phyloP scores from a whole-genome alignment of 2,797 vertebrate genomes.

The Perodicticus potto region DNA sequence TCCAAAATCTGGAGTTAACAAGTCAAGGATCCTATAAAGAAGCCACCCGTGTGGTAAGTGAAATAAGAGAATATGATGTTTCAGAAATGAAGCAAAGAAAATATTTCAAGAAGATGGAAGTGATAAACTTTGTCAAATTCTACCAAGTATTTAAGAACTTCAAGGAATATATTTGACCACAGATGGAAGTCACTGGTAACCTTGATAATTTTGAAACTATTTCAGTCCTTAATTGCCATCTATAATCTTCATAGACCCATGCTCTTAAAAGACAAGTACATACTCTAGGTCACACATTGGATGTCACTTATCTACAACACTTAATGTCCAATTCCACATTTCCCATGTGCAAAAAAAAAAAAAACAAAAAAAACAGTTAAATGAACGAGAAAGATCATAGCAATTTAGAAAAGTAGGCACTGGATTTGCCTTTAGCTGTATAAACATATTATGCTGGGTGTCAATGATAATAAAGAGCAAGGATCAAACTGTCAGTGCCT shows the following conservation, averaged over 20 bases:
- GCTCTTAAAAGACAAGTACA: neutral
- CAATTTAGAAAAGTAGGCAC: neutral
- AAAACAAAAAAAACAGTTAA: neutral
- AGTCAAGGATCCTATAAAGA: neutral
- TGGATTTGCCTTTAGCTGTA: neutral
- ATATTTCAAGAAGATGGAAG: neutral
- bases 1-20: neutral
- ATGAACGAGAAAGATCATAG: neutral
- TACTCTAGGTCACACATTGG: neutral
- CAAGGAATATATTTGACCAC: neutral
- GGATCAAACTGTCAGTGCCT: neutral
- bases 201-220: neutral
- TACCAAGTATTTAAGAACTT: neutral
- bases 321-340: neutral
- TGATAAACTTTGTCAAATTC: neutral
- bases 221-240: neutral
- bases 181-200: neutral
- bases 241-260: neutral
- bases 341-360: neutral
- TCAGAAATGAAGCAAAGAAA: neutral
- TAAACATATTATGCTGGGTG: neutral
- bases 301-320: neutral
- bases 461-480: neutral
- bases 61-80: neutral
- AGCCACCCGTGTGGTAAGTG: neutral